Evolutionary conservation across 2,113 vertebrate genomes (phyloP).

Genomic region (Paratilapia polleni): DNA sequence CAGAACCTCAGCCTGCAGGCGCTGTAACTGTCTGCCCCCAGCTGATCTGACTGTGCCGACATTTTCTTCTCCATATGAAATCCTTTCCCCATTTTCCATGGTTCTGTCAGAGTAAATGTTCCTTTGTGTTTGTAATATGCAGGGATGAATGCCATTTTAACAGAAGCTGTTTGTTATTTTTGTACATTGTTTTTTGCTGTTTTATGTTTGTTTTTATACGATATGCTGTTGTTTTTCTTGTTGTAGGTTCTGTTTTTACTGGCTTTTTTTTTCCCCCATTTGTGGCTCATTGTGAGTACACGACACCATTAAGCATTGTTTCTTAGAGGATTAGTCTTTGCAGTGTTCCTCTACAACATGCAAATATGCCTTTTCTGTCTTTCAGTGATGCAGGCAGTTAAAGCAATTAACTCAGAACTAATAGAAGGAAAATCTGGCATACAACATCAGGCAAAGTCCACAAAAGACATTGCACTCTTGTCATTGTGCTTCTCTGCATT

Average conservation of each 20-base stretch:
- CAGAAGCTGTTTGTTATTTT: constrained; percentile 61
- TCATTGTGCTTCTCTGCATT: constrained; percentile 20
- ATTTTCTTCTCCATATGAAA: constrained; percentile 23
- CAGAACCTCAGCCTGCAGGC: constrained; percentile 3
- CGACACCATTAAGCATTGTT: constrained; percentile 43
- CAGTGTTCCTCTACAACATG: constrained; percentile 41
- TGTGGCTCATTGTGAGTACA: constrained; percentile 30
- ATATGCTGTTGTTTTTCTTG: constrained; percentile 36
- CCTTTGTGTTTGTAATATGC: constrained; percentile 11
- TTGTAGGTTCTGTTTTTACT: constrained; percentile 12
- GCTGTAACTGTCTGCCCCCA: neutral
- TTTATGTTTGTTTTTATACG: constrained; percentile 67
- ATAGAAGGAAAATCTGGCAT: constrained; percentile 30
- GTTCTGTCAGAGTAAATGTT: constrained; percentile 24
- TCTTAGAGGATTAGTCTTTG: constrained; percentile 49
- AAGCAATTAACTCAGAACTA: constrained; percentile 48
- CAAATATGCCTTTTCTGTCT: constrained; percentile 56
- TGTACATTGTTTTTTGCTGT: constrained; percentile 64
- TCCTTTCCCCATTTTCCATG: constrained; percentile 6
- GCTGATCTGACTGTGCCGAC: constrained; percentile 22
- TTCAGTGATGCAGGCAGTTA: constrained; percentile 32
- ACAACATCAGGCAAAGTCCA: neutral
- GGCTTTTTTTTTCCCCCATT: constrained; percentile 6
- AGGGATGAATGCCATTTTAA: constrained; percentile 52
- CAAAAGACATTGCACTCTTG: constrained; percentile 29